A percentile compares a stretch with the other conserved stretches of the same genome.
phyloP scores from a whole-genome alignment of 1,140 invertebrate species.

The Phymastichus coffea region DNA sequence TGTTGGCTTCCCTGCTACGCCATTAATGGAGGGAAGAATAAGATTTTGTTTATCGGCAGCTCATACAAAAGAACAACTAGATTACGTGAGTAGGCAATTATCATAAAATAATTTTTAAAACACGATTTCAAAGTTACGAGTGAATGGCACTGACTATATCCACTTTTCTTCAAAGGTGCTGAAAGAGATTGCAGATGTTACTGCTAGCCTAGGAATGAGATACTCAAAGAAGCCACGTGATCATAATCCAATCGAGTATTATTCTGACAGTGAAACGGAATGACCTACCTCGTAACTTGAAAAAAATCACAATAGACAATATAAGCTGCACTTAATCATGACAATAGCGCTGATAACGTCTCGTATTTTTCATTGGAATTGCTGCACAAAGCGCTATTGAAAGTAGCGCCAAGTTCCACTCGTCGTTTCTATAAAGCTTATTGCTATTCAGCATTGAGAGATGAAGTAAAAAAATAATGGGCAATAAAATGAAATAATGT shows the following conservation, averaged over 20 bases:
- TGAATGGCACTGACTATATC: neutral
- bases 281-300: slow-evolving; percentile 44
- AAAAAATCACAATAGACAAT: slow-evolving; percentile 31
- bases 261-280: slow-evolving; percentile 52
- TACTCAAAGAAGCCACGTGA: slow-evolving; percentile 69
- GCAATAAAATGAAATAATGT: neutral
- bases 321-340: slow-evolving; percentile 29
- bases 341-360: slow-evolving; percentile 4
- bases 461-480: neutral
- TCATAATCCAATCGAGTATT: slow-evolving; percentile 63
- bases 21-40: slow-evolving; percentile 89
- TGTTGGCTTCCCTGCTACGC: slow-evolving; percentile 98
- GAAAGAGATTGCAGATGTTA: slow-evolving; percentile 69
- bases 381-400: neutral
- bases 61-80: slow-evolving; percentile 94
- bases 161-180: slow-evolving; percentile 58
- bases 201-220: slow-evolving; percentile 69
- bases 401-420: neutral
- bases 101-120: neutral
- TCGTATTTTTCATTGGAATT: neutral
- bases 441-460: neutral
- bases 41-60: slow-evolving; percentile 95
- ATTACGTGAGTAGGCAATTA: slow-evolving; percentile 65
- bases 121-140: too few relatives aligned
- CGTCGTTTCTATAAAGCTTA: slow-evolving; percentile 12